These are phyloP conservation scores for Cyclophora albipunctata DNA, from an alignment of 2,888 invertebrate genomes.

Conservation along the genomic window DNA sequence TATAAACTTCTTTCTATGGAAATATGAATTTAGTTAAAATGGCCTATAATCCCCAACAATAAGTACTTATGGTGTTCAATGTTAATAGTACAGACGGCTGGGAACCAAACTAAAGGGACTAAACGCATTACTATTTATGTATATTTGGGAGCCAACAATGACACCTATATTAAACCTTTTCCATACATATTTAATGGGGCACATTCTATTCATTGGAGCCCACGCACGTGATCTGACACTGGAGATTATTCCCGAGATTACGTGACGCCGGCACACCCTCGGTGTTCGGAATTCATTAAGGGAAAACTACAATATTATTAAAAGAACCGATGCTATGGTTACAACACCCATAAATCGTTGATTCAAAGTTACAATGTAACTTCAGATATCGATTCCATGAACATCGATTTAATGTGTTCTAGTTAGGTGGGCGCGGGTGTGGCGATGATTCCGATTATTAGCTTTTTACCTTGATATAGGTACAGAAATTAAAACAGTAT, in stretches of 20 bases:
- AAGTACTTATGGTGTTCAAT: no score
- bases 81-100: no score
- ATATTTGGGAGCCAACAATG: slow-evolving; percentile 8
- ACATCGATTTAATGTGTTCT: no score
- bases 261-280: slow-evolving; percentile 56
- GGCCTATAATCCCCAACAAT: no score
- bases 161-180: slow-evolving; percentile 23
- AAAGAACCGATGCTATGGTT: slow-evolving; percentile 1
- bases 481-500: no score
- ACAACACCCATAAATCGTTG: background rate
- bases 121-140: no score
- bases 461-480: no score
- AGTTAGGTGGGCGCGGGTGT: slow-evolving; percentile 19
- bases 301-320: slow-evolving; percentile 12
- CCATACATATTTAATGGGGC: slow-evolving; percentile 36
- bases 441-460: background rate
- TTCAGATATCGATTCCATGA: slow-evolving; percentile 1
- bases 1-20: no score
- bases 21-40: no score
- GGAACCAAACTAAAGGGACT: no score
- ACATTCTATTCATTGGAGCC: slow-evolving; percentile 46
- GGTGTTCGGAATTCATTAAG: slow-evolving; percentile 40
- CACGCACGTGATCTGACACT: slow-evolving; percentile 62
- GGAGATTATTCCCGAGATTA: slow-evolving; percentile 61
- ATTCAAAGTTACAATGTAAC: slow-evolving; percentile 6